phyloP scores from a whole-genome alignment of 2,888 invertebrate species.

The Latrodectus hesperus region DNA sequence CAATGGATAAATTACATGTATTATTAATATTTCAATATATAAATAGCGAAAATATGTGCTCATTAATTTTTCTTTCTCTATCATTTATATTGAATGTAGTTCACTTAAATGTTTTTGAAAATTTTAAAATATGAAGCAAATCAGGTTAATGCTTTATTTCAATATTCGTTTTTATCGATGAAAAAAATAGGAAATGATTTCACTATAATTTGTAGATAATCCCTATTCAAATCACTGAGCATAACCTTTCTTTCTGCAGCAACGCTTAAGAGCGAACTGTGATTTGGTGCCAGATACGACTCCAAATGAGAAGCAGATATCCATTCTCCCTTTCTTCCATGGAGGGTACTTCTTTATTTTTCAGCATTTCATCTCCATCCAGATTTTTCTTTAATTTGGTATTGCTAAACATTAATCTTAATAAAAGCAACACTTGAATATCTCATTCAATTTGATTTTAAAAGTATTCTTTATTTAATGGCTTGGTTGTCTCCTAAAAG shows the following conservation, averaged over 20 bases:
- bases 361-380: slow-evolving; percentile 48
- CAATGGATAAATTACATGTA: too few relatives aligned
- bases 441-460: slow-evolving; percentile 54
- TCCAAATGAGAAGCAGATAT: background rate
- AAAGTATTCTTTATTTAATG: slow-evolving; percentile 54
- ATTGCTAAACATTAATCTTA: slow-evolving; percentile 50
- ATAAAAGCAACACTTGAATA: slow-evolving; percentile 41
- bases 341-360: slow-evolving; percentile 35
- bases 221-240: slow-evolving; percentile 14
- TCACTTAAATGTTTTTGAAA: too few relatives aligned
- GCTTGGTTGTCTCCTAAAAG: background rate
- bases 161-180: too few relatives aligned
- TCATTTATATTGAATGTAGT: too few relatives aligned
- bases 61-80: too few relatives aligned
- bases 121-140: too few relatives aligned
- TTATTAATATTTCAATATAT: too few relatives aligned
- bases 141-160: too few relatives aligned
- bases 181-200: background rate
- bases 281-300: slow-evolving; percentile 22
- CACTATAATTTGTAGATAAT: background rate
- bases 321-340: background rate
- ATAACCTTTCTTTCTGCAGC: slow-evolving; percentile 21
- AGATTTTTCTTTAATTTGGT: slow-evolving; percentile 47
- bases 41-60: too few relatives aligned
- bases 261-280: slow-evolving; percentile 19